phyloP scores from a whole-genome alignment of 2,888 invertebrate species.

The Boloria selene region DNA sequence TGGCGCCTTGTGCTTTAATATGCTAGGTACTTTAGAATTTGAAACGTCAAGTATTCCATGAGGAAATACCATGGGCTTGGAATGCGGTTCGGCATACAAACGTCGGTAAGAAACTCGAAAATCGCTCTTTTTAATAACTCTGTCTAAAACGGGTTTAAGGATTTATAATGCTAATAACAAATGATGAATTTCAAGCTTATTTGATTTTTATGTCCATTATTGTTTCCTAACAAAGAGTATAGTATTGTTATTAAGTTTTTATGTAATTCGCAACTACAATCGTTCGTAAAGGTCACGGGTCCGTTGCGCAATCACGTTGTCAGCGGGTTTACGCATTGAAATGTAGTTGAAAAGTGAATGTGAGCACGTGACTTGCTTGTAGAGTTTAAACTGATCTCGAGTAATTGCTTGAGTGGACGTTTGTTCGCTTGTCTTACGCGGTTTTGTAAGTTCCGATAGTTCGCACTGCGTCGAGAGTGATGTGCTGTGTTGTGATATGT shows the following conservation, averaged over 20 bases:
- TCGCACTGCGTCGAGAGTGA: constrained; percentile 2
- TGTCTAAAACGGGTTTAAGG: background rate
- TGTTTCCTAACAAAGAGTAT: constrained; percentile 2
- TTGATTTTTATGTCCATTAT: background rate
- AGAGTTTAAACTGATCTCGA: constrained; percentile 32
- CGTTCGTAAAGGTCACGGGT: constrained; percentile 36
- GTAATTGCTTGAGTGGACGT: constrained; percentile 33
- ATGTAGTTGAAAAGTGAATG: constrained; percentile 40
- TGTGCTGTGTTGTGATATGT: constrained; percentile 22
- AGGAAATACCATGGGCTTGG: too few species aligned
- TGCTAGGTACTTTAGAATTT: too few species aligned
- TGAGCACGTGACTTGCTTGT: constrained; percentile 30
- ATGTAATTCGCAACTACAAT: constrained; percentile 25
- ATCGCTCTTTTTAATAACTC: too few species aligned
- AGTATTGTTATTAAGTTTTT: constrained; percentile 21
- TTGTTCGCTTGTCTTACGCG: constrained; percentile 5
- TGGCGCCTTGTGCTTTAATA: too few species aligned
- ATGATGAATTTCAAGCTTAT: background rate
- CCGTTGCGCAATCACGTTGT: constrained; percentile 30
- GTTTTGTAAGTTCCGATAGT: background rate
- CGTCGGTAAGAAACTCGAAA: too few species aligned
- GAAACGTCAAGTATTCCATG: too few species aligned
- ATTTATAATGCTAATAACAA: background rate
- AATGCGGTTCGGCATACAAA: too few species aligned
- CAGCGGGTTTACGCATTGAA: constrained; percentile 31